Base-by-base conservation (phyloP, 1,140 invertebrate genomes). In the Drosophila carrolli region DNA sequence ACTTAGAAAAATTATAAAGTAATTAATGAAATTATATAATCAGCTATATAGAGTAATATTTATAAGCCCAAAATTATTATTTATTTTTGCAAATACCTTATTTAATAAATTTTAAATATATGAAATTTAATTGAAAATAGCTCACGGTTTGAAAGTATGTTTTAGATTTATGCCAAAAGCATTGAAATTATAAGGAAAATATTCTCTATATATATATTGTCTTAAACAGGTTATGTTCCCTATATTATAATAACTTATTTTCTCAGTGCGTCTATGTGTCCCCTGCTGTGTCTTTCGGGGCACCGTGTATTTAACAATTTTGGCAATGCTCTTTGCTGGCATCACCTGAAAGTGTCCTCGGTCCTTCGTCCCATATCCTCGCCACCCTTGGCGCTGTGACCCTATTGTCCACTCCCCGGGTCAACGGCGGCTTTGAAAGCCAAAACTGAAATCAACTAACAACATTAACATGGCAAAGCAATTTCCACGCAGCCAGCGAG, bases 371-470 rank as follows among this genome's bases (percentile, higher is more conserved):
- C 23, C 7, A 4, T 8, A 10, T 10, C 16, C 23, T 6, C 16
- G 6, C 8, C 13, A 2, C 19, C 10, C 37, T 8, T 9, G 13
- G 1, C 10, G 14, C 23, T 40, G 37, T 59, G 66, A 77, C 63
- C 84, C 79, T 57, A 61, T 67, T 67, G 75, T 59, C 58, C 65
- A 54, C 51, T 61, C 35, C 37, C 40, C 44, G 48, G 65, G 38
- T 60, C 40, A 32, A 35, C 51, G 73, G 53, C 60, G 63, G 65
- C 62, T 81, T 71, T 75, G 75, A 81, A 85, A 90, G 81, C 73
- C 80, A 81, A 84, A 89, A 84, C 85, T 89, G 84, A 89, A 88
- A 88, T 88, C 83, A 88, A 88, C 83, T 88, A 89, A 89, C 84
- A 89, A 89, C 84, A 89, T 89, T 89, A 89, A 89, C 84, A 89